phyloP scores from a whole-genome alignment of 1,140 invertebrate genomes.

The Aethina tumida region DNA sequence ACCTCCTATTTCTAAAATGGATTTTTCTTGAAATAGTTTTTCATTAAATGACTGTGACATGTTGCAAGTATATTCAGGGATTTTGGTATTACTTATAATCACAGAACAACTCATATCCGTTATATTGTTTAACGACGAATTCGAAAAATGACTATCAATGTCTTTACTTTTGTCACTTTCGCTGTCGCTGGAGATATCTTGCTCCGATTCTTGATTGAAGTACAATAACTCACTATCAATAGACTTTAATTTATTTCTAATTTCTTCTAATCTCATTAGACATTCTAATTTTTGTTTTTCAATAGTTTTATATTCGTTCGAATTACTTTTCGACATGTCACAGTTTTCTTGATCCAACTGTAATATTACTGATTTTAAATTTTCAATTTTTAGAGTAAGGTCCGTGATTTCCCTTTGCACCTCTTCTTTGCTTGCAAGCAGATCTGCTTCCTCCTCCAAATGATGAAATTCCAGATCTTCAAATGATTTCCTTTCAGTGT shows the following conservation, averaged over 20 bases:
- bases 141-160: conserved; percentile 17
- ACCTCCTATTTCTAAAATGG: conserved; percentile 30
- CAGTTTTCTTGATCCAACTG: conserved; percentile 56
- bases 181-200: conserved; percentile 31
- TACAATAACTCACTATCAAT: conserved; percentile 28
- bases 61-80: conserved; percentile 23
- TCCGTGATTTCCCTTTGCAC: conserved; percentile 65
- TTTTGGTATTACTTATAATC: conserved; percentile 25
- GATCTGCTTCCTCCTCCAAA: conserved; percentile 80
- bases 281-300: conserved; percentile 30
- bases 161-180: conserved; percentile 32
- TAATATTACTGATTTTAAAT: conserved; percentile 49
- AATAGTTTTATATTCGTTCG: conserved; percentile 29
- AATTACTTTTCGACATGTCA: conserved; percentile 27
- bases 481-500: conserved; percentile 69
- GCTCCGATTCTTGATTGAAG: conserved; percentile 30
- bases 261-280: conserved; percentile 27
- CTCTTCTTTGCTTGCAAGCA: conserved; percentile 71
- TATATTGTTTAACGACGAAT: conserved; percentile 15
- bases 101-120: conserved; percentile 31
- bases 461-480: conserved; percentile 92
- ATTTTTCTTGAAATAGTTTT: conserved; percentile 32
- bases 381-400: conserved; percentile 52
- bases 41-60: conserved; percentile 36
- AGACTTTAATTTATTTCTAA: conserved; percentile 21